A percentile compares a stretch with the other conserved stretches of the same genome.
Conservation (phyloP, 1,140 invertebrate species). For the Palaemon carinicauda region DNA sequence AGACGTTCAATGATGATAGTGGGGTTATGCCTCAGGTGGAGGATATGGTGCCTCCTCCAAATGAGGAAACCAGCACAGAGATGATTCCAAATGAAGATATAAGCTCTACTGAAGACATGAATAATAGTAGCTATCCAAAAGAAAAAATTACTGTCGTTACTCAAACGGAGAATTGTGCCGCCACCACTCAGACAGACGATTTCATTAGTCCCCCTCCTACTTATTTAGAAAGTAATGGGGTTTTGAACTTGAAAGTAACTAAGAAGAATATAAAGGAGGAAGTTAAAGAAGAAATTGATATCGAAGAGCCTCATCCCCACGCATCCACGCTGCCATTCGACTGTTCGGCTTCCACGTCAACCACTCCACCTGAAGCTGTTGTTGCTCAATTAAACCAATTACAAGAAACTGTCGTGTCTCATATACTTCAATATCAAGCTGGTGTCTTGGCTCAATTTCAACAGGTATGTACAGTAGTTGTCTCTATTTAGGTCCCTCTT, state of each 20-base stretch:
- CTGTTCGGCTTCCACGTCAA: not conserved
- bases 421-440: constrained; percentile 47
- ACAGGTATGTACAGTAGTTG: constrained; percentile 27
- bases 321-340: not conserved
- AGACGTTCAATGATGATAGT: no score
- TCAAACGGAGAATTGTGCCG: no score
- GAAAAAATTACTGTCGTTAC: no score
- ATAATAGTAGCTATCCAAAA: no score
- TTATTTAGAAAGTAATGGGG: no score
- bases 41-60: no score
- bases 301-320: not conserved
- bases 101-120: no score
- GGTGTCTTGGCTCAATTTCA: constrained; percentile 48
- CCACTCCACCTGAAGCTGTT: constrained; percentile 11
- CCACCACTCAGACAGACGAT: no score
- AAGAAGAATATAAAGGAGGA: not conserved
- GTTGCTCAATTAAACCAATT: constrained; percentile 42
- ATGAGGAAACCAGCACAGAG: no score
- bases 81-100: no score
- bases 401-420: constrained; percentile 39
- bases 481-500: not conserved
- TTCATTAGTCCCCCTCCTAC: no score
- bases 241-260: not conserved
- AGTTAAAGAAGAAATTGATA: not conserved
- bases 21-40: no score